Evolutionary conservation across 2,113 vertebrate species (phyloP).

Genomic region (Opisthocomus hoazin): DNA sequence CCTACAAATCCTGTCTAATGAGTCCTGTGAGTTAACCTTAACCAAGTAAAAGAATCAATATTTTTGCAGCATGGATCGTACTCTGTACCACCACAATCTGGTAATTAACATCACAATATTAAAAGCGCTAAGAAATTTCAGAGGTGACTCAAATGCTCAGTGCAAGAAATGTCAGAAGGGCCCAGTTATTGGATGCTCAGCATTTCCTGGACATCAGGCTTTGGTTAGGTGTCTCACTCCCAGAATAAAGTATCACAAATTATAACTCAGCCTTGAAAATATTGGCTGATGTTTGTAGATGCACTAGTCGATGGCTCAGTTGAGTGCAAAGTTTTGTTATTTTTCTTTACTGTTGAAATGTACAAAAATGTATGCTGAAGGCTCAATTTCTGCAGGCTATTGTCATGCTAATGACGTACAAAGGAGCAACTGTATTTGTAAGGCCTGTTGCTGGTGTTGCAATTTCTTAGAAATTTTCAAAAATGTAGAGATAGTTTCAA

Average conservation of each 20-base stretch:
- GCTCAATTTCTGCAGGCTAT: background rate
- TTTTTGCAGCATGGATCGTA: background rate
- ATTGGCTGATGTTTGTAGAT: background rate
- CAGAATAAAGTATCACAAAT: background rate
- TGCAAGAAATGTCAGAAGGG: background rate
- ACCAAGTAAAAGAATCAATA: background rate
- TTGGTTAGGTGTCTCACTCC: background rate
- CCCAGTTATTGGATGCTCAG: background rate
- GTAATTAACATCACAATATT: background rate
- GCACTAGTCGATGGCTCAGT: background rate
- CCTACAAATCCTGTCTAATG: background rate
- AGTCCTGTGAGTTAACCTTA: background rate
- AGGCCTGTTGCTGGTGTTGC: background rate
- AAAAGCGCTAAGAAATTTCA: background rate
- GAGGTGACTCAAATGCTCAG: background rate
- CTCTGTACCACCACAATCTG: background rate
- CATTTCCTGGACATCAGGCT: background rate
- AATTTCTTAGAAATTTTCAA: background rate
- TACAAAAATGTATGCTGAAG: background rate
- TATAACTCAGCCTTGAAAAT: background rate
- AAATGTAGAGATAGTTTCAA: no score
- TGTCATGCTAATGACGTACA: background rate
- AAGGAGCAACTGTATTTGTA: background rate
- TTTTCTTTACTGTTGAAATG: background rate
- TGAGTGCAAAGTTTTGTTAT: background rate